Evolutionary conservation across 2,888 invertebrate genomes (phyloP).

Genomic region (Chelonus formosanus): DNA sequence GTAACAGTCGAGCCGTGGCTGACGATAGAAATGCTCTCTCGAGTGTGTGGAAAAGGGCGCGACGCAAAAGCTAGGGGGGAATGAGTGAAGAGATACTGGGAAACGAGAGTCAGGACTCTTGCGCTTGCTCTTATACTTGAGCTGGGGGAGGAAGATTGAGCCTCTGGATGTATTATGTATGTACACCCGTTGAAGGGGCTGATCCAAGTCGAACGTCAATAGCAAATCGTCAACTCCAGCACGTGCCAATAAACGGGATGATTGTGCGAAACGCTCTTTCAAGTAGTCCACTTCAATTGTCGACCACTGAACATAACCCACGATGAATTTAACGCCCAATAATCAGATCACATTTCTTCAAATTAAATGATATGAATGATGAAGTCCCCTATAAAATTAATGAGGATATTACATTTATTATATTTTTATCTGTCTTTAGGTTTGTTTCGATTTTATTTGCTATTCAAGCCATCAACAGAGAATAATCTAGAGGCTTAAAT

Average conservation of each 20-base stretch:
- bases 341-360: slow-evolving; percentile 1
- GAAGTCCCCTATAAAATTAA: no score
- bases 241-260: slow-evolving; percentile 23
- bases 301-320: slow-evolving; percentile 8
- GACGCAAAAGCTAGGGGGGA: slow-evolving; percentile 6
- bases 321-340: slow-evolving; percentile 6
- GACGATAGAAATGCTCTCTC: slow-evolving; percentile 56
- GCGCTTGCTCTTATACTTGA: slow-evolving; percentile 7
- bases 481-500: no score
- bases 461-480: no score
- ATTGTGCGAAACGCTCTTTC: slow-evolving; percentile 20
- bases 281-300: slow-evolving; percentile 11
- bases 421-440: no score
- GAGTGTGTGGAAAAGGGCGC: slow-evolving; percentile 38
- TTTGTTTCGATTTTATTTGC: no score
- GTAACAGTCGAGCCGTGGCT: slow-evolving; percentile 37
- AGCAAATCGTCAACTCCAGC: slow-evolving; percentile 11
- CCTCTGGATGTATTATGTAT: slow-evolving; percentile 28
- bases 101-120: slow-evolving; percentile 15
- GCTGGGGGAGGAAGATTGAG: slow-evolving; percentile 16
- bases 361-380: not conserved
- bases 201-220: slow-evolving; percentile 22
- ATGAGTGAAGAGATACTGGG: slow-evolving; percentile 17
- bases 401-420: no score
- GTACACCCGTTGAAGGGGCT: slow-evolving; percentile 18